phyloP scores from a whole-genome alignment of 1,140 invertebrate genomes.

The Ceratosolen solmsi region DNA sequence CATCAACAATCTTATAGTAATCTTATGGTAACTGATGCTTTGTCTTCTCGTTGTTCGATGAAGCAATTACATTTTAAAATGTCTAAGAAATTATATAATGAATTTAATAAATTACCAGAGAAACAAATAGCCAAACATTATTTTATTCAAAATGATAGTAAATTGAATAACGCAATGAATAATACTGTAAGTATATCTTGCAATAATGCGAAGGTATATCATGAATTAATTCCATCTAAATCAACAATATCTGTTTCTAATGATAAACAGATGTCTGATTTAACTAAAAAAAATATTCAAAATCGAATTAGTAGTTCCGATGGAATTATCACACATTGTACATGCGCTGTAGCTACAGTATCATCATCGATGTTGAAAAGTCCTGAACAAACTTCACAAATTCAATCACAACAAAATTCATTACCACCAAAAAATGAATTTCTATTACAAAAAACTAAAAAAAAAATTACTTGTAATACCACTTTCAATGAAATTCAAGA shows the following conservation, averaged over 20 bases:
- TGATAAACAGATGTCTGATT: neutral
- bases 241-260: neutral
- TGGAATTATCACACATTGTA: conserved; percentile 67
- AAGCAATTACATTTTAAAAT: neutral
- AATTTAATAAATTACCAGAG: conserved; percentile 39
- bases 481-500: conserved; percentile 64
- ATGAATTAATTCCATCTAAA: neutral
- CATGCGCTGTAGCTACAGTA: conserved; percentile 67
- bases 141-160: too few relatives aligned
- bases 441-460: neutral
- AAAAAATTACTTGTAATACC: neutral
- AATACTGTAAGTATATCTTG: neutral
- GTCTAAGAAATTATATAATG: conserved; percentile 38
- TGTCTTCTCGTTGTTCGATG: neutral
- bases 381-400: conserved; percentile 29
- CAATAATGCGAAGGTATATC: neutral
- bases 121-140: neutral
- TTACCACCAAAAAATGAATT: too few relatives aligned
- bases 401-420: neutral
- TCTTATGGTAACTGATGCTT: neutral
- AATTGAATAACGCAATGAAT: neutral
- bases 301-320: conserved; percentile 70
- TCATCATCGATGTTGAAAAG: conserved; percentile 57
- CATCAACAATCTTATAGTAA: neutral
- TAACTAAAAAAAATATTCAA: conserved; percentile 63